Base-by-base conservation (phyloP, 2,797 vertebrate genomes). In the Centropyge bicolor region DNA sequence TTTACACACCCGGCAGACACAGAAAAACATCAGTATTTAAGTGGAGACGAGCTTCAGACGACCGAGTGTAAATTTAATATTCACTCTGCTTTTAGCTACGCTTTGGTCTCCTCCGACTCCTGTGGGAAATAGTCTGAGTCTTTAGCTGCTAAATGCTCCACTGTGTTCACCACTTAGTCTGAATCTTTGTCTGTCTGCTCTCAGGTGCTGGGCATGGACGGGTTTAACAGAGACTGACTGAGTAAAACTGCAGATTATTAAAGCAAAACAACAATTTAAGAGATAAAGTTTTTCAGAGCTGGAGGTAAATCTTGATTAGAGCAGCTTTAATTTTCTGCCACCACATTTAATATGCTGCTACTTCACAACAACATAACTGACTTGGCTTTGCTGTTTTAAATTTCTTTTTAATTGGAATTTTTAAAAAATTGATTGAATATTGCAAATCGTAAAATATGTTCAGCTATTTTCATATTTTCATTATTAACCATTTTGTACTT, bases 91-190 rank as follows among this genome's bases (percentile, higher is more conserved):
- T 60, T 48, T 40, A n/a, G 62, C 12, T 38, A 6, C 6, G 5
- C 35, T 78, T 72, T 52, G 27, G 62, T 69, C 19, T 24, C 24
- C 22, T n/a, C 12, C 36, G 46, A 12, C 17, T 35, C 19, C 61
- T 10, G 16, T 20, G 22, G 27, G 38, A 64, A 35, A 61, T 41
- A 40, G n/a, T 59, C 35, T 12, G 12, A 10, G 20, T 69, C 8
- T 55, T 74, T 19, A 76, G 11, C 16, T 52, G 40, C 40, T 63
- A 48, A 68, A 55, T 45, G 38, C 7, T 41, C 36, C 51, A 40
- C 27, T 38, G 9, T 48, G 22, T 41, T 80, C 36, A 43, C 35
- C 24, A 36, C 43, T 36, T 35, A 56, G 40, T 59, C 24, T 3
- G 9, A 14, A 59, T 31, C 41, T 35, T 22, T 59, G 35, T 75